Evolutionary conservation across 1,140 invertebrate species (phyloP), one percentile per base, ranked within the genome.

Genomic region (Drosophila mauritiana): DNA sequence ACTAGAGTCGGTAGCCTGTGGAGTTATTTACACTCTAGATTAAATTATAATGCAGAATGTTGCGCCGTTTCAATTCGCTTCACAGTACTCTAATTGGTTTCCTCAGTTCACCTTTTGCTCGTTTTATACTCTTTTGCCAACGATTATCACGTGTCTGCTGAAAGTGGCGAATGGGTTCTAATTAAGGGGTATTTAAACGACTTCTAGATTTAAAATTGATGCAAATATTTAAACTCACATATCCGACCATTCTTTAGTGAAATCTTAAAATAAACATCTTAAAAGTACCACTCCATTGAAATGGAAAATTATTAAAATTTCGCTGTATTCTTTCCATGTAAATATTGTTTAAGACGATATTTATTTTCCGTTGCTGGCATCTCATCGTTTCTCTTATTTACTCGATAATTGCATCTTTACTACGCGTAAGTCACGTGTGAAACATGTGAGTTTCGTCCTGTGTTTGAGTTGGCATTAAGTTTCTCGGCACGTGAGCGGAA

Each of bases 31-130:
- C 40, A 10, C 25, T 37, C 34, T 20, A 43, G 25, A 57, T 51
- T 51, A 48, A 65, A 31, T 36, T 36, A 46, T n/a, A 74, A 43
- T 74, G 51, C 20, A 42, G 40, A 31, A 52, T 20, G 34, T 12
- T 17, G 10, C 10, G 31, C 45, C 39, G 40, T 53, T 54, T 39
- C 34, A 8, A 34, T 56, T 46, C 17, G 15, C 58, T 22, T 7
- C 7, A 2, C 34, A 31, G 17, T 25, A 31, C 43, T 68, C 48
- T 70, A 70, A 70, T 70, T 56, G 48, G 58, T 67, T 64, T 67
- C 13, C 43, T 34, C 48, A 46, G 45, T 69, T 25, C 34, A n/a
- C 13, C 25, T 27, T 48, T 64, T 34, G 5, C 12, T 1, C 22
- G 31, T 55, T 45, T 40, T 40, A 37, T 72, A 11, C 43, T 58